Evolutionary conservation across 2,113 vertebrate genomes (phyloP).

Genomic region (Bettongia penicillata): DNA sequence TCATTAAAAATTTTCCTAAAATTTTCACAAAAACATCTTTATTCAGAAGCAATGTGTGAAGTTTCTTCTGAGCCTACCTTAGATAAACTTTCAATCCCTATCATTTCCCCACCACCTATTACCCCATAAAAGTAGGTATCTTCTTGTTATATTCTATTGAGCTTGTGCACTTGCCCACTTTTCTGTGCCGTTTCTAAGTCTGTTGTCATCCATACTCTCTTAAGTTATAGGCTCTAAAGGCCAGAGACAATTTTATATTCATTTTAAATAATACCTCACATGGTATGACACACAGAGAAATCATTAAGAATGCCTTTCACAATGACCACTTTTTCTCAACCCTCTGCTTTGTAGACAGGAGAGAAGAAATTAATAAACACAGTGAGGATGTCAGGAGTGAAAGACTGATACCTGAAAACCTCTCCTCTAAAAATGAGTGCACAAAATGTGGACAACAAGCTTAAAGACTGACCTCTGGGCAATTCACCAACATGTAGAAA

Average conservation of each 20-base stretch:
- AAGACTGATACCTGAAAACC: background rate
- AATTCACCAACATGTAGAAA: background rate
- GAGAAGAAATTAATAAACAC: background rate
- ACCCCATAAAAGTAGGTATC: background rate
- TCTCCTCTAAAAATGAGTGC: background rate
- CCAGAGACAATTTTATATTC: background rate
- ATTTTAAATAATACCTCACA: background rate
- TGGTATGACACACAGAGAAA: background rate
- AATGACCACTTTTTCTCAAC: background rate
- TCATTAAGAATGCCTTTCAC: background rate
- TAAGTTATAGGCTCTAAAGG: constrained; percentile 24
- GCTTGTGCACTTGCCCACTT: background rate
- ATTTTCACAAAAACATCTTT: background rate
- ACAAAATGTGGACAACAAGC: background rate
- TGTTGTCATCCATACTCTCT: constrained; percentile 10
- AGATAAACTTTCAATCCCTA: background rate
- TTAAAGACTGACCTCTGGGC: background rate
- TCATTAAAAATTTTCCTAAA: constrained; percentile 16
- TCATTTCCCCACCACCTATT: background rate
- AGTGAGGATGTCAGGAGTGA: background rate
- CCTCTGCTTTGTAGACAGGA: background rate
- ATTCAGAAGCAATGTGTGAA: background rate
- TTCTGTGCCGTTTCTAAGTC: constrained; percentile 22
- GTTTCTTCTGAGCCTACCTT: background rate
- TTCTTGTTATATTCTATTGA: constrained; percentile 9